phyloP scores from a whole-genome alignment of 1,140 invertebrate genomes.

The Drosophila leontia region DNA sequence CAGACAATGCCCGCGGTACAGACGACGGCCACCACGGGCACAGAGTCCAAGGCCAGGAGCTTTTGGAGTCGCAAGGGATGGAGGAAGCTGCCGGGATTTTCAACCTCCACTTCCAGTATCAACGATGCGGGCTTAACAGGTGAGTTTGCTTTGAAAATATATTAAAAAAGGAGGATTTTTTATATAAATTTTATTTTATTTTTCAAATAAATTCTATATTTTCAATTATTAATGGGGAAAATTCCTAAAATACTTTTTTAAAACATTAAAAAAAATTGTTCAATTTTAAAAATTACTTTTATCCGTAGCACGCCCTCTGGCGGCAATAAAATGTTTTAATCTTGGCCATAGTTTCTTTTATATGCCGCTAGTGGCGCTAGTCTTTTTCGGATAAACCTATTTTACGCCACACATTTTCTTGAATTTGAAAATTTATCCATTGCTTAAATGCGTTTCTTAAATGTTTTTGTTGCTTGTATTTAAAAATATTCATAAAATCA shows the following conservation, averaged over 20 bases:
- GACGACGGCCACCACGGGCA: constrained; percentile 21
- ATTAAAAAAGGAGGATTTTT: not conserved
- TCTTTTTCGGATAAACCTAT: not conserved
- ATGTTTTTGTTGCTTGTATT: not conserved
- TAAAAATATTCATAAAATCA: not conserved
- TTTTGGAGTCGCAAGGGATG: constrained; percentile 91
- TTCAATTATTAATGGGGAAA: not conserved
- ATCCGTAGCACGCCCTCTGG: not conserved
- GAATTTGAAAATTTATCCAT: not conserved
- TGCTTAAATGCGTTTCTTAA: not conserved
- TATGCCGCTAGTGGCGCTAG: not conserved
- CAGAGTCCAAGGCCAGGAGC: constrained; percentile 85
- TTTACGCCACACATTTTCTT: not conserved
- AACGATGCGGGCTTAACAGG: constrained; percentile 88
- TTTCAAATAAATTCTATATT: not conserved
- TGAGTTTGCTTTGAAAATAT: constrained; percentile 76
- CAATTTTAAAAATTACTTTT: not conserved
- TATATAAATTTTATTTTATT: not conserved
- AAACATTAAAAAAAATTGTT: not conserved
- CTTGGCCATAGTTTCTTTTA: not conserved
- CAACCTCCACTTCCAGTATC: constrained; percentile 88
- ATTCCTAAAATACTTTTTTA: too few relatives aligned
- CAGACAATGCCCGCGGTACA: not conserved
- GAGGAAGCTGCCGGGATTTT: constrained; percentile 91
- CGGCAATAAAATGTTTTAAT: not conserved